Evolutionary conservation across 2,113 vertebrate species (phyloP), one percentile per base, ranked within the genome.

Genomic region (Raja brachyura): DNA sequence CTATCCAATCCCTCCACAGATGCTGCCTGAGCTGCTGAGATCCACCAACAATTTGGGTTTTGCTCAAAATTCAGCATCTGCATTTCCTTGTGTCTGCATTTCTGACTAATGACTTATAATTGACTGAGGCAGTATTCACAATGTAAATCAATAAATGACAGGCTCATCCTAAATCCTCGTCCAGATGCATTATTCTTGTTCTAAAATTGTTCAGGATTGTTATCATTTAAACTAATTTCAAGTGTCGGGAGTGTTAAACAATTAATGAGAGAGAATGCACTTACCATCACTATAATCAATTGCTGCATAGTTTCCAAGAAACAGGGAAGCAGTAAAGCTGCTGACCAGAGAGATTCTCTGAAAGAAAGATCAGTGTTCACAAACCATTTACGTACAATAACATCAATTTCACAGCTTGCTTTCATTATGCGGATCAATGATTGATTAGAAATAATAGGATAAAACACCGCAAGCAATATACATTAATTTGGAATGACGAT

Each of bases 331-430:
- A 0, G 97, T 98, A 93, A 99, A 99, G 93, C 97, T 99, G 94
- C 99, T 99, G 94, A 99, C 97, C 96, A 99, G 94, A 54, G 98
- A 98, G 94, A 99, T 98, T 95, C 98, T 98, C 99, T 99, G 96
- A 94, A 95, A 93, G 74, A 86, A 54, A 93, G 31, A 39, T 61
- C 31, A 77, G 54, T 81, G 56, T 4, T 28, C 7, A 93, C 14
- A 5, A 2, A n/a, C 59, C 56, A 81, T 63, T 77, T 7, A 74
- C 8, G 54, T 0, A 48, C 39, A 74, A 11, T 20, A 48, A 33
- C 48, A 22, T 92, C 22, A 85, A 61, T 59, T 61, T 61, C 7
- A 31, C 83, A 33, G 83, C 5, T 88, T 18, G 18, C 28, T 16
- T 31, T 88, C 59, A 88, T 63, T 88, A 28, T 20, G 61, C 5